Evolutionary conservation across 2,888 invertebrate genomes (phyloP), one percentile per base, ranked within the genome.

Genomic region (Sesia apiformis): DNA sequence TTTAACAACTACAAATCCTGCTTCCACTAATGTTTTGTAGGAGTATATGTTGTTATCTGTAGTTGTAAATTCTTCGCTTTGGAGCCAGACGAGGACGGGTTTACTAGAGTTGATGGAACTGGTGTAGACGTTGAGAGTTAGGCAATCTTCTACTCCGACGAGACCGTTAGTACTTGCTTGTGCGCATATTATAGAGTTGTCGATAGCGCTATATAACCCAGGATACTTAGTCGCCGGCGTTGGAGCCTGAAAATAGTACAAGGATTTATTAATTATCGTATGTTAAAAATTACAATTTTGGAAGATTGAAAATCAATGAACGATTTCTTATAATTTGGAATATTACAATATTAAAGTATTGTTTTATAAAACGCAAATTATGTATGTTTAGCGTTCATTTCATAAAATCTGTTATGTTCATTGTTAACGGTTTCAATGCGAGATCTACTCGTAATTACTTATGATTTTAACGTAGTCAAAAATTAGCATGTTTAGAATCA

Each of bases 1-100:
- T 3, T 92, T 90, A 1, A 88, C 80, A 1, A 94, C 91, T 0
- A 94, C 92, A 4, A 94, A 79, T n/a, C 93, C 80, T 53, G 92
- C 91, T 41, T 92, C 87, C 0, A 94, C 91, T 6, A 95, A 77
- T 70, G 92, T 92, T 66, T 92, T 90, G 38, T 91, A 89, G 0
- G 82, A 75, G 38, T 67, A 66, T 8, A 72, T 60, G 39, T 68
- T 70, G 0, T 64, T 65, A 38, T 66, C 61, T 0, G 74, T 65
- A 3, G 63, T 59, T 4, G 70, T 66, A 57, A 81, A 86, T 41
- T 83, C 81, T 61, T 85, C 78, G 4, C 84, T 78, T 54, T 81
- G 76, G 0, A 89, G 70, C 79, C 81, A 84, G 3, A 89, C 84
- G 5, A 88, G 50, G 2, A 88, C 84, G 4, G 89, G 86, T 62